phyloP scores from a whole-genome alignment of 1,140 invertebrate species.

The Daktulosphaira vitifoliae region DNA sequence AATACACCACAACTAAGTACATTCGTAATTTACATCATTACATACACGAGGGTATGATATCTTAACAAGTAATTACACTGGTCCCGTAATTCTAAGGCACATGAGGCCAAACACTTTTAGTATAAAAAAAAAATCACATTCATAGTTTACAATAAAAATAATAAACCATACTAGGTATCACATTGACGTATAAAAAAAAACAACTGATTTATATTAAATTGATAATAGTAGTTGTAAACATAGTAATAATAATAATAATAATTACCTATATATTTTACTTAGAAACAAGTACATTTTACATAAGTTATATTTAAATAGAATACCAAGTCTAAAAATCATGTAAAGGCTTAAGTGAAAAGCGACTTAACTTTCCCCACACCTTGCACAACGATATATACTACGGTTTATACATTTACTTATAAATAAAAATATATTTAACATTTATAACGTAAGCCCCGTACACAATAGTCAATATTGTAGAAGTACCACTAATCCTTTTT shows the following conservation, averaged over 20 bases:
- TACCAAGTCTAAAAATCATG: too few relatives aligned
- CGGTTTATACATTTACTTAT: constrained; percentile 1
- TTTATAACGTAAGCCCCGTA: too few relatives aligned
- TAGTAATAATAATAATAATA: too few relatives aligned
- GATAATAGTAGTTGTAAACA: too few relatives aligned
- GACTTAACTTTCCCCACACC: constrained; percentile 20
- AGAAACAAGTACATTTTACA: too few relatives aligned
- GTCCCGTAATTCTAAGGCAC: constrained; percentile 31
- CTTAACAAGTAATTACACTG: constrained; percentile 32
- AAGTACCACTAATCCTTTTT: too few relatives aligned
- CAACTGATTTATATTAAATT: background rate
- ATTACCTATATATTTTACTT: too few relatives aligned
- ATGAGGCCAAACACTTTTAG: background rate
- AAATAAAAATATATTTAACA: constrained; percentile 6
- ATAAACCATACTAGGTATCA: constrained; percentile 26
- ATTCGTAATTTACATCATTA: background rate
- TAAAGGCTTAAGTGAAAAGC: background rate
- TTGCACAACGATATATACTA: background rate
- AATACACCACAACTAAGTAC: constrained; percentile 4
- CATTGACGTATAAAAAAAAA: constrained; percentile 18
- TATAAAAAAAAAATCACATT: constrained; percentile 25
- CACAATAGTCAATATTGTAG: too few relatives aligned
- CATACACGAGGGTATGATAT: background rate
- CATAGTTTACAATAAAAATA: background rate
- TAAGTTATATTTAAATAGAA: too few relatives aligned